These are phyloP conservation scores for Leptinotarsa undecemlineata DNA, from an alignment of 1,140 invertebrate species.

Conservation along the genomic window DNA sequence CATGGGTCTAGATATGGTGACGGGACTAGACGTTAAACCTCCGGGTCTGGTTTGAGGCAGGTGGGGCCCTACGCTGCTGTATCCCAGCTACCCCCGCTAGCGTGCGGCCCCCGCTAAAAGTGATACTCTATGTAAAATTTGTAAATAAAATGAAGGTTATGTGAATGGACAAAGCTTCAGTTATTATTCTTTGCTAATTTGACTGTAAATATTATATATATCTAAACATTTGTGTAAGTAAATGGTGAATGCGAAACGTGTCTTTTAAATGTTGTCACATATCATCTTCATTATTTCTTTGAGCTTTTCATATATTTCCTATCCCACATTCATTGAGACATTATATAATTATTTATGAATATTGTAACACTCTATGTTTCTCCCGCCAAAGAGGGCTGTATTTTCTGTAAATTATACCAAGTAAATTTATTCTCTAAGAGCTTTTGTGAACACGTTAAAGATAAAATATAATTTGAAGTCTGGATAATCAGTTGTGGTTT, in stretches of 20 bases:
- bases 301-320: background rate
- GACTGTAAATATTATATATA: constrained; percentile 39
- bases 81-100: constrained; percentile 59
- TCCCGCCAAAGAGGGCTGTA: constrained; percentile 52
- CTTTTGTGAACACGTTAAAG: constrained; percentile 54
- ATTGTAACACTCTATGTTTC: constrained; percentile 35
- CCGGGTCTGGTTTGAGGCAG: constrained; percentile 64
- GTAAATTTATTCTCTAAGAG: constrained; percentile 50
- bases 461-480: constrained; percentile 52
- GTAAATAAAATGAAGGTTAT: constrained; percentile 34
- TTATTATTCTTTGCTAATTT: constrained; percentile 29
- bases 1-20: constrained; percentile 54
- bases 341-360: constrained; percentile 11
- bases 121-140: constrained; percentile 34
- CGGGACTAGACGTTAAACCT: constrained; percentile 62
- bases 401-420: constrained; percentile 48
- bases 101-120: constrained; percentile 47
- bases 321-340: background rate
- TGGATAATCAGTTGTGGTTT: constrained; percentile 28
- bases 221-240: constrained; percentile 23
- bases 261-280: constrained; percentile 34
- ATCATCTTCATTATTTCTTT: constrained; percentile 19
- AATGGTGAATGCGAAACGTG: constrained; percentile 42
- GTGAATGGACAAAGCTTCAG: constrained; percentile 42
- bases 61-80: constrained; percentile 60